These are phyloP conservation scores for Tonatia bakeri DNA, from an alignment of 2,113 vertebrate genomes.

Conservation along the genomic window DNA sequence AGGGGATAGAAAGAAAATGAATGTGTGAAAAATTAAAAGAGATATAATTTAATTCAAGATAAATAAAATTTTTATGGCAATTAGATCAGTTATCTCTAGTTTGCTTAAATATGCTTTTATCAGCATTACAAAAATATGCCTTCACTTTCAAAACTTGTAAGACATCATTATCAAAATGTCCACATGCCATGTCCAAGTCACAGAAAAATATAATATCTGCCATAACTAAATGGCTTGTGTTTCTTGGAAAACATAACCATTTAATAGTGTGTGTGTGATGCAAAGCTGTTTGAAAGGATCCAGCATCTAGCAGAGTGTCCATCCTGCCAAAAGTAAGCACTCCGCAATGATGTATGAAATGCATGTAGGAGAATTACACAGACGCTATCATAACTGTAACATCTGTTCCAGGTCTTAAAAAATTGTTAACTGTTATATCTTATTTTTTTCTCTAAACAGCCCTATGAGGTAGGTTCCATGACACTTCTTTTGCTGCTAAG, in stretches of 20 bases:
- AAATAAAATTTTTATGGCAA: neutral
- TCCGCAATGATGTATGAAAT: neutral
- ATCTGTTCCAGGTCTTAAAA: neutral
- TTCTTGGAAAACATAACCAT: neutral
- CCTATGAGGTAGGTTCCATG: neutral
- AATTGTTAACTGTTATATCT: neutral
- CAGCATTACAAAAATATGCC: neutral
- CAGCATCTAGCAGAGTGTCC: neutral
- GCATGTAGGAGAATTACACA: neutral
- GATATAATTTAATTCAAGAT: neutral
- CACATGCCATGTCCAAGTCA: neutral
- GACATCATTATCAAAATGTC: neutral
- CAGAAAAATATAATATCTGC: neutral
- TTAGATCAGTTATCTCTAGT: neutral
- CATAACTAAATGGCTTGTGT: neutral
- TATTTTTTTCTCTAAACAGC: neutral
- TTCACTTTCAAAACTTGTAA: slow-evolving; percentile 21
- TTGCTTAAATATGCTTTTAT: neutral
- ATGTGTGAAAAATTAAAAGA: neutral
- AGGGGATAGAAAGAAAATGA: neutral
- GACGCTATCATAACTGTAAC: neutral
- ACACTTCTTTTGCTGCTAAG: neutral
- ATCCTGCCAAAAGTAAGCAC: neutral
- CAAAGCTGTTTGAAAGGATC: neutral
- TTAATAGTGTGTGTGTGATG: neutral